Evolutionary conservation across 1,140 invertebrate species (phyloP), one percentile per base, ranked within the genome.

Genomic region (Frieseomelitta varia): DNA sequence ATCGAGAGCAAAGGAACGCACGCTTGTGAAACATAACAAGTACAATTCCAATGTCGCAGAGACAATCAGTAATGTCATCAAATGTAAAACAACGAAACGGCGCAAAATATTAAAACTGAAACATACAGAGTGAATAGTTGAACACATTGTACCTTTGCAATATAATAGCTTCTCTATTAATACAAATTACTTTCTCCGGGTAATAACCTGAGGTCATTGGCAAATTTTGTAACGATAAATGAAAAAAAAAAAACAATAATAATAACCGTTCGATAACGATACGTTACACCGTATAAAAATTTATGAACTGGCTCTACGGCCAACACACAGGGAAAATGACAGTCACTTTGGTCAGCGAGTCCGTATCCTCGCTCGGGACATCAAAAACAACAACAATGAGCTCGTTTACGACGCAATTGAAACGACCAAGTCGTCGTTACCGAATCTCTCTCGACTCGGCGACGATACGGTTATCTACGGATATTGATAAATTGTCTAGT

Each of bases 351-450:
- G 14, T 11, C 30, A 55, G 61, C n/a, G 17, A 24, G 27, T 34
- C 51, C 4, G 2, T 56, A 15, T 79, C 10, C 21, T 19, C 15
- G 34, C 30, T 47, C 39, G 39, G 39, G n/a, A 14, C 4, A 56
- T 27, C 1, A 19, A 58, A 72, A 27, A 58, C 55, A 61, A 79
- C 55, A 53, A 79, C 19, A 53, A 61, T 47, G 68, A 82, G 30
- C 79, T 78, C 61, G 71, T 79, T 84, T 71, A 71, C 76, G 75
- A 79, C 76, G 81, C 53, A 84, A 71, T 82, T 82, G 34, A 67
- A 21, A 79, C 30, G 30, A 1, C 30, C 30, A 8, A 10, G 6
- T 47, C 39, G 0, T 47, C 39, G 39, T 47, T 47, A 0, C 8
- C 39, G 39, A 47, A 47, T 47, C 39, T 10, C 6, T 47, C 30